Evolutionary conservation across 2,888 invertebrate genomes (phyloP).

Genomic region (Calameuta pallipes): DNA sequence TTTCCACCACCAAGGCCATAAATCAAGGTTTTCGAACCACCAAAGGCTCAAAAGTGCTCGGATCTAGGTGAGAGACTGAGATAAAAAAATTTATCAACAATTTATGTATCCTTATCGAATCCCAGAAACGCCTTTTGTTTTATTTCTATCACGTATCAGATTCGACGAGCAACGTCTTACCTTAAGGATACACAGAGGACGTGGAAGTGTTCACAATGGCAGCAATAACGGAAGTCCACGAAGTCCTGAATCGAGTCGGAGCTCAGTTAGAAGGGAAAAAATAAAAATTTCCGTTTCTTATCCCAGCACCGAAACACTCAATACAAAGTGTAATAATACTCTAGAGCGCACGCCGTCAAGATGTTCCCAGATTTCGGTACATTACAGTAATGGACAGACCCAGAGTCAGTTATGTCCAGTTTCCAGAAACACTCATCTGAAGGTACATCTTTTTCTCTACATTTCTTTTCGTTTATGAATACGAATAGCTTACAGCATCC

Average conservation of each 20-base stretch:
- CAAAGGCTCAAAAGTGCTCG: conserved; percentile 72
- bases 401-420: conserved; percentile 59
- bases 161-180: conserved; percentile 93
- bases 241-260: conserved; percentile 51
- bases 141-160: conserved; percentile 68
- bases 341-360: conserved; percentile 59
- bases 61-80: conserved; percentile 53
- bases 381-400: conserved; percentile 61
- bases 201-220: conserved; percentile 72
- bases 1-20: conserved; percentile 91
- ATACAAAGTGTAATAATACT: conserved; percentile 58
- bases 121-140: not conserved
- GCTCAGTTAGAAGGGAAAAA: conserved; percentile 75
- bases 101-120: not conserved
- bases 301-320: conserved; percentile 77
- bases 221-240: conserved; percentile 51
- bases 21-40: conserved; percentile 92
- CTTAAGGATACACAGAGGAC: conserved; percentile 89
- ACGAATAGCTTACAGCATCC: not conserved
- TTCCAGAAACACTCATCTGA: conserved; percentile 54
- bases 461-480: conserved; percentile 1
- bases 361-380: conserved; percentile 59
- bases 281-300: conserved; percentile 89
- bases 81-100: not conserved
- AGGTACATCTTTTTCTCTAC: conserved; percentile 40